Evolutionary conservation across 1,140 invertebrate species (phyloP).

Genomic region (Lordiphosa stackelbergi): DNA sequence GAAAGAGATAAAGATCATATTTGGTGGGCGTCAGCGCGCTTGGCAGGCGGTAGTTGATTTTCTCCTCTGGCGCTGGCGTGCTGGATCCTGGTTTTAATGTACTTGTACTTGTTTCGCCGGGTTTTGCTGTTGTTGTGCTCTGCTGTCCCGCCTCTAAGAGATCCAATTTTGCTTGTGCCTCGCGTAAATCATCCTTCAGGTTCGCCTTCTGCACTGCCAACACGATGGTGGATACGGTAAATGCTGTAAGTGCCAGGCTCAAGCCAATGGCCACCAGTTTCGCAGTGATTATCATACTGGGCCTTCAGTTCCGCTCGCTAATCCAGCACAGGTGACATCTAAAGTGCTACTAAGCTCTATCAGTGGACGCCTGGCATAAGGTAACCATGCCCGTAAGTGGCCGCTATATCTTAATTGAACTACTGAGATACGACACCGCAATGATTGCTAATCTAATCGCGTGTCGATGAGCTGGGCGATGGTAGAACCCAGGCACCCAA

Average conservation of each 20-base stretch:
- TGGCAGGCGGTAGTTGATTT: conserved; percentile 81
- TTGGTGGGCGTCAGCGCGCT: conserved; percentile 82
- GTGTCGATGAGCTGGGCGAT: conserved; percentile 16
- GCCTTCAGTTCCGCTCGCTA: conserved; percentile 9
- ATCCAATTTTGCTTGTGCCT: conserved; percentile 61
- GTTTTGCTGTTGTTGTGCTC: conserved; percentile 25
- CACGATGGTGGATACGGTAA: conserved; percentile 77
- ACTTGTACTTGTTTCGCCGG: not conserved
- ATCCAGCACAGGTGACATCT: conserved; percentile 39
- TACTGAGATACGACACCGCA: conserved; percentile 12
- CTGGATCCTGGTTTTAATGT: not conserved
- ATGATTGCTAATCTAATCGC: conserved; percentile 61
- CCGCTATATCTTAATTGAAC: conserved; percentile 56
- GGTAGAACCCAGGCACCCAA: conserved; percentile 2
- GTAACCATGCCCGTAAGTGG: conserved; percentile 32
- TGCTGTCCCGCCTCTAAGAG: conserved; percentile 36
- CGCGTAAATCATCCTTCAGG: conserved; percentile 46
- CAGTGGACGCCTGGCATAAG: conserved; percentile 9
- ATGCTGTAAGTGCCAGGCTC: conserved; percentile 67
- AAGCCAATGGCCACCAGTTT: conserved; percentile 64
- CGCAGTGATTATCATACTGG: conserved; percentile 63
- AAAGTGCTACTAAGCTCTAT: conserved; percentile 40
- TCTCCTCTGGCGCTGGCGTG: conserved; percentile 34
- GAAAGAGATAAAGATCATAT: conserved; percentile 87
- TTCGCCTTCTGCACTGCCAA: conserved; percentile 71